phyloP scores from a whole-genome alignment of 2,797 vertebrate species.

The Propithecus deckenii region DNA sequence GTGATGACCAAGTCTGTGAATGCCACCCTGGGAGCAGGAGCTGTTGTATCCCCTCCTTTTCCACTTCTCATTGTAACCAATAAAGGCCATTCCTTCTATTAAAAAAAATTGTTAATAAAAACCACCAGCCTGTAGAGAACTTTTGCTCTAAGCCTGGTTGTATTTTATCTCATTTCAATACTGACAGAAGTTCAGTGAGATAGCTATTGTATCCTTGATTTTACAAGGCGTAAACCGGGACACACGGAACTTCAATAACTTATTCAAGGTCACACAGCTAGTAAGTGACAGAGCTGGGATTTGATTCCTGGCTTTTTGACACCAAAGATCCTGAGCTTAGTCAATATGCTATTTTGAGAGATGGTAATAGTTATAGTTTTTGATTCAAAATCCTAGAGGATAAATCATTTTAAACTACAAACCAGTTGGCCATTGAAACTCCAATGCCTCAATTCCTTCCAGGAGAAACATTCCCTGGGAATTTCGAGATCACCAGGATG shows the following conservation, averaged over 20 bases:
- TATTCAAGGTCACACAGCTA: not conserved
- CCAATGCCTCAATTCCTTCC: not conserved
- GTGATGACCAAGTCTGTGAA: not conserved
- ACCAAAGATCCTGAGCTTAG: not conserved
- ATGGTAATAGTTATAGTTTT: not conserved
- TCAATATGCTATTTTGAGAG: not conserved
- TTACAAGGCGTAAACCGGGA: not conserved
- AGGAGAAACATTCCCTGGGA: fast-evolving
- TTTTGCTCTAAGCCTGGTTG: not conserved
- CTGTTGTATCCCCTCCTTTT: not conserved
- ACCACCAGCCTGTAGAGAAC: not conserved
- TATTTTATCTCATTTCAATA: not conserved
- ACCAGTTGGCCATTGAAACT: not conserved
- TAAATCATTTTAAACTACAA: not conserved
- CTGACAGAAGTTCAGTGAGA: not conserved
- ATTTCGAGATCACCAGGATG: too few species aligned
- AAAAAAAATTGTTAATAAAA: not conserved
- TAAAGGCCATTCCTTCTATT: not conserved
- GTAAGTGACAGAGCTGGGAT: not conserved
- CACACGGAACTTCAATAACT: not conserved
- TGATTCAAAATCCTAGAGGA: not conserved
- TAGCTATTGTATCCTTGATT: not conserved
- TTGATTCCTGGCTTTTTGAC: not conserved
- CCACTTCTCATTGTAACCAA: not conserved
- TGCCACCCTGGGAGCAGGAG: not conserved